A percentile compares a stretch with the other conserved stretches of the same genome.
Evolutionary conservation across 2,888 invertebrate species (phyloP).

Genomic region (Ephialtes manifestator): DNA sequence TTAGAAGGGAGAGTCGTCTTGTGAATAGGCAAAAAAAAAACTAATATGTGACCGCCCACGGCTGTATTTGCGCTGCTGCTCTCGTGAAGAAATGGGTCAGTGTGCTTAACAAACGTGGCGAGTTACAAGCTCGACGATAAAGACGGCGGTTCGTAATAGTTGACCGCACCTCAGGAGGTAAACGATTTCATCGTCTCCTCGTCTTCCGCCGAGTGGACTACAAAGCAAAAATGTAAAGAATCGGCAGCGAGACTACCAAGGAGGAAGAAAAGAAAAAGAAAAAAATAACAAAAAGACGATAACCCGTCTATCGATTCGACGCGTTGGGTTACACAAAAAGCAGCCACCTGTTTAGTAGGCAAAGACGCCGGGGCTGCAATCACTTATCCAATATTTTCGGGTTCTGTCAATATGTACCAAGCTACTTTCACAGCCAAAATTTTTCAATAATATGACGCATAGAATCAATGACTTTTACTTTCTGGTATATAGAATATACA

Average conservation of each 20-base stretch:
- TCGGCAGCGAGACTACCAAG: constrained; percentile 15
- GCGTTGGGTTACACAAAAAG: background rate
- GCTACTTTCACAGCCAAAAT: constrained; percentile 14
- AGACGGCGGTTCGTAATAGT: constrained; percentile 56
- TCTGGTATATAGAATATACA: constrained; percentile 4
- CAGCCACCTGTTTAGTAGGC: constrained; percentile 4
- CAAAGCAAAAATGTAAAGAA: constrained; percentile 4
- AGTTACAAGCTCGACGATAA: constrained; percentile 42
- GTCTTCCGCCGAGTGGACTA: constrained; percentile 15
- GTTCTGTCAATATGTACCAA: constrained; percentile 58
- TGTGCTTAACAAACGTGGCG: constrained; percentile 39
- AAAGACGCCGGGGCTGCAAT: constrained; percentile 45
- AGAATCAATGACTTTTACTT: constrained; percentile 3
- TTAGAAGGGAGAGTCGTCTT: background rate
- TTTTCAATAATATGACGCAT: background rate
- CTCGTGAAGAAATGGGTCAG: constrained; percentile 55
- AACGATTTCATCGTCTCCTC: constrained; percentile 51
- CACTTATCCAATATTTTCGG: constrained; percentile 52
- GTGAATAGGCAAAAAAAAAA: background rate
- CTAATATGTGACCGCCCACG: constrained; percentile 19
- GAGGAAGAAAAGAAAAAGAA: background rate
- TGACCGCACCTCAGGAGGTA: constrained; percentile 63
- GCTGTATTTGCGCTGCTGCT: constrained; percentile 18
- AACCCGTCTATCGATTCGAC: constrained; percentile 10
- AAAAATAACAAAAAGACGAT: background rate